phyloP scores from a whole-genome alignment of 2,797 vertebrate genomes.

The Liasis olivaceus region DNA sequence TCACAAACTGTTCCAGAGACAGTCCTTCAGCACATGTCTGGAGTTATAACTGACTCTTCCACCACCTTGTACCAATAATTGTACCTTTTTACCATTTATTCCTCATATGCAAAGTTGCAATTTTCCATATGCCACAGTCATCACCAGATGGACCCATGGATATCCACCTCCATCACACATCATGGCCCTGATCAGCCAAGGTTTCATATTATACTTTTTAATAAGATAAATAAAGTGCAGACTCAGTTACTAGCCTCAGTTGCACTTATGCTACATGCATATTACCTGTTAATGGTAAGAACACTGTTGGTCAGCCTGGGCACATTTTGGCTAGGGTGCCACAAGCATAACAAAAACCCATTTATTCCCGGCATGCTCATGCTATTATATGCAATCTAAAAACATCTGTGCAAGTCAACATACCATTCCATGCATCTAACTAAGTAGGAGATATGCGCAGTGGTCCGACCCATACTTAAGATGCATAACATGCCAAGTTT shows the following conservation, averaged over 20 bases:
- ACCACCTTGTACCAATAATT: too few relatives aligned
- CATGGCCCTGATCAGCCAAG: not conserved
- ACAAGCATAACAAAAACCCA: not conserved
- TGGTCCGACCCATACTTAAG: not conserved
- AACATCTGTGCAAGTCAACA: not conserved
- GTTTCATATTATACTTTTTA: not conserved
- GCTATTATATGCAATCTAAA: not conserved
- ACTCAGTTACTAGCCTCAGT: not conserved
- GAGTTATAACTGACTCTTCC: too few relatives aligned
- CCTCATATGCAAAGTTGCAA: too few relatives aligned
- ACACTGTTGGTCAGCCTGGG: not conserved
- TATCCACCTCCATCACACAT: not conserved
- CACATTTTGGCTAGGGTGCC: not conserved
- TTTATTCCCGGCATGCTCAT: not conserved
- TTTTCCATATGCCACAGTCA: too few relatives aligned
- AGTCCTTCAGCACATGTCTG: not conserved
- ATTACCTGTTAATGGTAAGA: not conserved
- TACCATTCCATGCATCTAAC: not conserved
- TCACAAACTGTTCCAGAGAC: not conserved
- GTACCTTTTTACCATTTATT: too few relatives aligned
- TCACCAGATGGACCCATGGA: too few relatives aligned
- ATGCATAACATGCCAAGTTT: not conserved
- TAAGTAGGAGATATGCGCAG: not conserved
- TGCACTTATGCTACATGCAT: not conserved
- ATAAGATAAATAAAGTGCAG: not conserved